phyloP scores from a whole-genome alignment of 2,888 invertebrate genomes.

The Temnothorax unifasciatus region DNA sequence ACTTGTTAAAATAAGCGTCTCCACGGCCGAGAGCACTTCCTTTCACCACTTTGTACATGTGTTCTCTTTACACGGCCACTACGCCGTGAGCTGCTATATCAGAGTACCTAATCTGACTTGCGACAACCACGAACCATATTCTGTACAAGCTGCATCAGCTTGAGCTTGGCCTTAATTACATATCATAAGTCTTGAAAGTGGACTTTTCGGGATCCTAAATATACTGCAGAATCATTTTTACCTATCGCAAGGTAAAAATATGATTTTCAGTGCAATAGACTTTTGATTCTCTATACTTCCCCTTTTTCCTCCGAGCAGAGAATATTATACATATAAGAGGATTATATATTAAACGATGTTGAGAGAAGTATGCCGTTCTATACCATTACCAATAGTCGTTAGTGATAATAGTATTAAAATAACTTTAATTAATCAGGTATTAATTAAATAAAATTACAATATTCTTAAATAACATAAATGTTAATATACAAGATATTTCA shows the following conservation, averaged over 20 bases:
- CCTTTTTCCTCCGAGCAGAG: too few relatives aligned
- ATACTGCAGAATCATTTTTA: neutral
- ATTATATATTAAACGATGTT: neutral
- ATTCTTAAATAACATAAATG: neutral
- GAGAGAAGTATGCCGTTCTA: neutral
- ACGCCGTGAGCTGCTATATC: slow-evolving; percentile 13
- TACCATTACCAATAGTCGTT: neutral
- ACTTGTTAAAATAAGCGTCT: slow-evolving; percentile 66
- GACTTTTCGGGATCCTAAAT: neutral
- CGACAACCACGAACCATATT: neutral
- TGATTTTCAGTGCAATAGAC: neutral
- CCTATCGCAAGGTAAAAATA: neutral
- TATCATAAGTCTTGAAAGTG: slow-evolving; percentile 17
- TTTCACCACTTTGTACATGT: slow-evolving; percentile 30
- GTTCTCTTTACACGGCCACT: slow-evolving; percentile 24
- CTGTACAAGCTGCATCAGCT: neutral
- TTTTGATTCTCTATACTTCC: neutral
- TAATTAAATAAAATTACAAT: neutral
- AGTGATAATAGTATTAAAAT: neutral
- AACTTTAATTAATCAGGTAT: neutral
- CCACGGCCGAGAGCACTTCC: slow-evolving; percentile 33
- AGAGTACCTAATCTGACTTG: slow-evolving; percentile 10
- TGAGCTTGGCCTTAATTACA: slow-evolving; percentile 41
- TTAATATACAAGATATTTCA: neutral
- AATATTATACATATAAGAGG: neutral